Base-by-base conservation (phyloP, 2,113 vertebrate genomes). In the Elephas maximus region DNA sequence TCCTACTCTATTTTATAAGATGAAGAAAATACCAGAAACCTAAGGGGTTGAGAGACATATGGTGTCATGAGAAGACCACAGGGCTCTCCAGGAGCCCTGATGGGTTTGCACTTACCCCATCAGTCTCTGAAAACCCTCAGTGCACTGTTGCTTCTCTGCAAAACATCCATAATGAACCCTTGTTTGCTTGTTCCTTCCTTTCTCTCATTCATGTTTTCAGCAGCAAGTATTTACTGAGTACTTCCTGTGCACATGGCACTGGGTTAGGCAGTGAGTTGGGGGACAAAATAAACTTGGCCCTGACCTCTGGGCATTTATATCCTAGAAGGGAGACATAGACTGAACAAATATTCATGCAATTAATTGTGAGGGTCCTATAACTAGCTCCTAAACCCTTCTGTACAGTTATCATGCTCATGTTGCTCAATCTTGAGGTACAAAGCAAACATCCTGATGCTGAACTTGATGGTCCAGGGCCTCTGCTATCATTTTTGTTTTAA, bases 1-100 rank as follows among this genome's bases (percentile, higher is more conserved):
- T 48, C 51, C 28, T 33, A 44, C 4, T 51, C 28, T 67, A 0
- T 23, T 80, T 63, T 41, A n/a, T 65, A 44, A 62, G 51, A 53
- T 30, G 78, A 84, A 79, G 60, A 33, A 78, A 15, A 23, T 51
- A 0, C 24, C 15, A 65, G 30, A 8, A 26, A 44, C 10, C 3
- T 18, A 6, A 37, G 24, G 53, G 20, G 30, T 14, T 0, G 45
- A 78, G 60, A 88, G 26, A 5, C 10, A 1, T 0, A 0, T 4
- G 28, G 48, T 21, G 4, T 71, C 26, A 0, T 5, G 51, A 44
- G n/a, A 82, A 67, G 74, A 74, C 33, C n/a, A 0, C 0, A 0
- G 30, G 57, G 26, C 8, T 23, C 37, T 86, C 14, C 8, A 8
- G 73, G 85, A 63, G 11, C 51, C 48, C 51, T 60, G n/a, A 18